Percentiles rank a stretch among this genome's conserved stretches.
These are phyloP conservation scores for Aethina tumida DNA, from an alignment of 1,140 invertebrate genomes.

Conservation along the genomic window DNA sequence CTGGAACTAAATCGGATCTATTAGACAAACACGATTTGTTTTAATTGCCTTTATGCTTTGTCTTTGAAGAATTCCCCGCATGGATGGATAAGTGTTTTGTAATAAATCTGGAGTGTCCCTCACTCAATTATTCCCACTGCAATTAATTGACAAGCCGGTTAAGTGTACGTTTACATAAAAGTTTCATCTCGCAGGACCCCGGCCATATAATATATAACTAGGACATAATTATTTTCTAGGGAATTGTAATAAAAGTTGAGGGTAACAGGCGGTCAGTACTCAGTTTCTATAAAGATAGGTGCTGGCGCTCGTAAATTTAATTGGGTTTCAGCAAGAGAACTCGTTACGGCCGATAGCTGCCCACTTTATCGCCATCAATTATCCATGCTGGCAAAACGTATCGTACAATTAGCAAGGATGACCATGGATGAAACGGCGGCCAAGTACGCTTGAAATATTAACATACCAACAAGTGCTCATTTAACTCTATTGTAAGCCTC, in stretches of 20 bases:
- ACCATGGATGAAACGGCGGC: constrained; percentile 1
- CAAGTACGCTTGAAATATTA: constrained; percentile 4
- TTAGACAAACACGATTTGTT: constrained; percentile 3
- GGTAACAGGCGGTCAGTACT: constrained; percentile 5
- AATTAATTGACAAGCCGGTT: background rate
- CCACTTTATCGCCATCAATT: constrained; percentile 12
- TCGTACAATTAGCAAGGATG: constrained; percentile 8
- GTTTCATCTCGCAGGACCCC: too few relatives aligned
- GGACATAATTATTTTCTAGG: background rate
- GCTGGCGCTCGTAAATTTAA: constrained; percentile 8
- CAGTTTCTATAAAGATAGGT: constrained; percentile 9
- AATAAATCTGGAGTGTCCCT: background rate
- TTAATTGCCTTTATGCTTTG: constrained; percentile 1
- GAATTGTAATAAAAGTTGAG: background rate
- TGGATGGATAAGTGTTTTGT: background rate
- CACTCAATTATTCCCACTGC: background rate
- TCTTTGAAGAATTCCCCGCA: background rate
- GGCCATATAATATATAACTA: too few relatives aligned
- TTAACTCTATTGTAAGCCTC: too few relatives aligned
- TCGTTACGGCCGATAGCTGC: constrained; percentile 10
- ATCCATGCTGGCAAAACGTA: constrained; percentile 9
- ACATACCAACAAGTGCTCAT: constrained; percentile 3
- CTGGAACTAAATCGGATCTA: constrained; percentile 13
- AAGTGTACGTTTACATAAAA: constrained; percentile 2
- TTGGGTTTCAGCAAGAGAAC: constrained; percentile 10